Evolutionary conservation across 2,797 vertebrate species (phyloP).

Genomic region (Morelia viridis): DNA sequence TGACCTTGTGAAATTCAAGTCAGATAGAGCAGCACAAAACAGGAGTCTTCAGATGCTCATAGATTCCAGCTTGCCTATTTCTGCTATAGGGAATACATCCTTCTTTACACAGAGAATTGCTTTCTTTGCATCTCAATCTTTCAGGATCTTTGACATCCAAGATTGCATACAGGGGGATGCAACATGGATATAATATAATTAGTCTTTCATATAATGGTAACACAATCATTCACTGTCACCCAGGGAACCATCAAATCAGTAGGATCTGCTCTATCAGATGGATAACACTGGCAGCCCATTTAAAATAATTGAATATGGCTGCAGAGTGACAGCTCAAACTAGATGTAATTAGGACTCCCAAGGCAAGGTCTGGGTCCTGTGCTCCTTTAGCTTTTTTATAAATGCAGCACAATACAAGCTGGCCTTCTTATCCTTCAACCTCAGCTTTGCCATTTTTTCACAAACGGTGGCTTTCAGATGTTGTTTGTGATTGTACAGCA

Average conservation of each 20-base stretch:
- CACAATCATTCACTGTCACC: background rate
- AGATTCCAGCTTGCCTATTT: background rate
- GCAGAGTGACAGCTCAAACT: slow-evolving; percentile 33
- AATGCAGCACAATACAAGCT: slow-evolving; percentile 15
- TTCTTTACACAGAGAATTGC: slow-evolving; percentile 29
- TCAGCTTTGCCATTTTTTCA: accelerated
- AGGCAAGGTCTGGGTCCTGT: background rate
- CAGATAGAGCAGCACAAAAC: background rate
- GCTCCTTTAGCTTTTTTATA: slow-evolving; percentile 27
- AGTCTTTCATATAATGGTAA: background rate
- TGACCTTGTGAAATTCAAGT: background rate
- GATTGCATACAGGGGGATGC: background rate
- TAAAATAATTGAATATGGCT: slow-evolving; percentile 3
- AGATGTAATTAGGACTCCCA: slow-evolving; percentile 31
- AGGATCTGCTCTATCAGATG: background rate
- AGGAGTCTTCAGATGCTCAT: background rate
- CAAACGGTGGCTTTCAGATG: slow-evolving; percentile 5
- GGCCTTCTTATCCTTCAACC: slow-evolving; percentile 3
- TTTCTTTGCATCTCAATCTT: slow-evolving; percentile 28
- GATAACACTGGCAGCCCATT: slow-evolving; percentile 22
- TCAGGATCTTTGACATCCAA: slow-evolving; percentile 11
- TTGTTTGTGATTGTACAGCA: background rate
- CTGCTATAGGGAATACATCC: background rate
- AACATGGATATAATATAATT: background rate
- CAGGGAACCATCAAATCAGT: background rate